A percentile compares a stretch with the other conserved stretches of the same genome.
phyloP scores from a whole-genome alignment of 1,140 invertebrate species.

The Drosophila obscura region DNA sequence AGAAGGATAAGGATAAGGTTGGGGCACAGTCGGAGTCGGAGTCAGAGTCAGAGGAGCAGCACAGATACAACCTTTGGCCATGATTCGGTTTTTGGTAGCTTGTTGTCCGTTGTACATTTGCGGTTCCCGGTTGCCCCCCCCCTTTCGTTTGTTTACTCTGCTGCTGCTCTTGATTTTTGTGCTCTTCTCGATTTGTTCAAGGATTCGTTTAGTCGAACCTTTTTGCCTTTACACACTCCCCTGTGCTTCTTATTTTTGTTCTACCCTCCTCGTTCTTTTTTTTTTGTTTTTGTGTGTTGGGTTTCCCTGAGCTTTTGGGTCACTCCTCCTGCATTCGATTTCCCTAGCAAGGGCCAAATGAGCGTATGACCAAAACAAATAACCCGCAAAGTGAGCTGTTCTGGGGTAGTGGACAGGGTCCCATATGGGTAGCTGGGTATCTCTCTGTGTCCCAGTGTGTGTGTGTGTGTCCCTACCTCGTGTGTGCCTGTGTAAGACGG shows the following conservation, averaged over 20 bases:
- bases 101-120: constrained; percentile 63
- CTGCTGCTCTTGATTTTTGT: constrained; percentile 66
- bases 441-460: constrained; percentile 5
- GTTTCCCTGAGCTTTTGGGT: constrained; percentile 30
- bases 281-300: constrained; percentile 1
- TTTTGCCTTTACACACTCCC: constrained; percentile 46
- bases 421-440: constrained; percentile 21
- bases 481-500: constrained; percentile 21
- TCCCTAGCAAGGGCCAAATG: constrained; percentile 61
- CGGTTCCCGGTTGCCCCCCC: constrained; percentile 41
- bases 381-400: constrained; percentile 81
- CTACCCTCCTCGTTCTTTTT: not conserved
- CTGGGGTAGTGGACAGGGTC: constrained; percentile 12
- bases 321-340: constrained; percentile 56
- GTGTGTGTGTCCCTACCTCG: constrained; percentile 24
- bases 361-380: constrained; percentile 82
- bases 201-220: constrained; percentile 65
- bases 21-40: not conserved
- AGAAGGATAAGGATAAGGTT: constrained; percentile 1
- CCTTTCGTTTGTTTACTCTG: constrained; percentile 61
- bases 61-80: constrained; percentile 35
- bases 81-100: constrained; percentile 42
- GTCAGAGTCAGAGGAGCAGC: not conserved
- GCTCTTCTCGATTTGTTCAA: constrained; percentile 46
- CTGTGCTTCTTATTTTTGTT: constrained; percentile 13